Evolutionary conservation across 1,140 invertebrate genomes (phyloP).

Genomic region (Eubasilissa regina): DNA sequence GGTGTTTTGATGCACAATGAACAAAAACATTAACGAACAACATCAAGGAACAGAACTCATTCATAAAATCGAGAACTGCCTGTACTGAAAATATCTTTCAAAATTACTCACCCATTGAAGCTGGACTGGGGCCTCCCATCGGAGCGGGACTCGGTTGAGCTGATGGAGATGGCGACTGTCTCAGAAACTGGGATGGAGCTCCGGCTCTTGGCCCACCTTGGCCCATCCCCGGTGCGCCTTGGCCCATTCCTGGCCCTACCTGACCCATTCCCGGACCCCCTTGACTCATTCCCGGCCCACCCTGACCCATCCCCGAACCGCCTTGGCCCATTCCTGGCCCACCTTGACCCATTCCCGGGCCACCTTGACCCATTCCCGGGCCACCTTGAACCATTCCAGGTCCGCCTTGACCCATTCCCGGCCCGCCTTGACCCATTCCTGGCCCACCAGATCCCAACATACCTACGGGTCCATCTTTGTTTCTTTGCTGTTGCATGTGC

Average conservation of each 20-base stretch:
- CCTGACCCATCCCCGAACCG: slow-evolving; percentile 8
- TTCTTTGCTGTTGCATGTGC: slow-evolving; percentile 42
- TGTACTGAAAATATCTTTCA: not conserved
- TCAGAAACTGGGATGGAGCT: slow-evolving; percentile 78
- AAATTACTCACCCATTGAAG: slow-evolving; percentile 65
- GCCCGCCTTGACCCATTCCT: slow-evolving; percentile 55
- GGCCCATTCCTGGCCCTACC: slow-evolving; percentile 64
- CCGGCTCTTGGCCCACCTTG: slow-evolving; percentile 68
- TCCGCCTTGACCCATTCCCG: slow-evolving; percentile 63
- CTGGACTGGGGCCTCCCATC: slow-evolving; percentile 74
- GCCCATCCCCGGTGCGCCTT: slow-evolving; percentile 59
- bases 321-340: slow-evolving; percentile 64
- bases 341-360: slow-evolving; percentile 46
- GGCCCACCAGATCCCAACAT: slow-evolving; percentile 49
- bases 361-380: slow-evolving; percentile 63
- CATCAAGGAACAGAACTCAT: no score
- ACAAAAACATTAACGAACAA: no score
- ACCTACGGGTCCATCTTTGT: slow-evolving; percentile 23
- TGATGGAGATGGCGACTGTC: slow-evolving; percentile 80
- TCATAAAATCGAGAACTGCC: no score
- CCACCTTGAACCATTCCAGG: slow-evolving; percentile 54
- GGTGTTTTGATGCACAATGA: no score
- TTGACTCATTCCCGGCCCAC: slow-evolving; percentile 65
- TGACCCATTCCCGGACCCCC: slow-evolving; percentile 5
- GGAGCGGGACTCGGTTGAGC: slow-evolving; percentile 80